Conservation (phyloP, 2,797 vertebrate genomes). For the Phalanger gymnotis region DNA sequence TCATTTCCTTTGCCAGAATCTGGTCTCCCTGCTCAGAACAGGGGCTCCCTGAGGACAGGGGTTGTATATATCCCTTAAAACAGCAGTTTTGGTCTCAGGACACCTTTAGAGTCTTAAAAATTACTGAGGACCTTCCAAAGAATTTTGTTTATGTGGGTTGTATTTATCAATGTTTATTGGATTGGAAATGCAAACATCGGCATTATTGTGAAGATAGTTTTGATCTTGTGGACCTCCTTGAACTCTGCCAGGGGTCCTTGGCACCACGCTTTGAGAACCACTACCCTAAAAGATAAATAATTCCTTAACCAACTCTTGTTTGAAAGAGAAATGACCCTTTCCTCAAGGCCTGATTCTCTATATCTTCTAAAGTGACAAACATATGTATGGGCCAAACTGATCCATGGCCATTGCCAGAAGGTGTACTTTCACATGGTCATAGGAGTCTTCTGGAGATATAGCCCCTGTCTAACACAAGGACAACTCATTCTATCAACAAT, state of each 20-base stretch:
- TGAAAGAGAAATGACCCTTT: neutral
- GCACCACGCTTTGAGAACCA: neutral
- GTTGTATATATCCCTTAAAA: neutral
- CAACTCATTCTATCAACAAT: neutral
- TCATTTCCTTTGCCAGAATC: neutral
- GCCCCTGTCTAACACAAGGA: neutral
- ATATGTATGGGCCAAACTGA: neutral
- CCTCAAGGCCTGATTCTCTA: neutral
- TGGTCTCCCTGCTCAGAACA: neutral
- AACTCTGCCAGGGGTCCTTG: neutral
- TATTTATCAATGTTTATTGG: neutral
- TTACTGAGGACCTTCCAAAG: neutral
- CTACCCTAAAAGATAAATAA: neutral
- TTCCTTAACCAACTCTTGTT: neutral
- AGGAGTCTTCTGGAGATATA: neutral
- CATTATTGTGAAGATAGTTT: neutral
- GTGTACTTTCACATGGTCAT: neutral
- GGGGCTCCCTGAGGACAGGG: neutral
- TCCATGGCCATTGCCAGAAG: neutral
- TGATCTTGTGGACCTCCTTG: neutral
- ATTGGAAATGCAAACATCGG: neutral
- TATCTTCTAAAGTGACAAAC: neutral
- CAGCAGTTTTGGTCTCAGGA: neutral
- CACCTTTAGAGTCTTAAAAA: neutral
- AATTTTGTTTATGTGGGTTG: neutral